These are phyloP conservation scores for Tamandua tetradactyla DNA, from an alignment of 2,797 vertebrate species.

Conservation along the genomic window DNA sequence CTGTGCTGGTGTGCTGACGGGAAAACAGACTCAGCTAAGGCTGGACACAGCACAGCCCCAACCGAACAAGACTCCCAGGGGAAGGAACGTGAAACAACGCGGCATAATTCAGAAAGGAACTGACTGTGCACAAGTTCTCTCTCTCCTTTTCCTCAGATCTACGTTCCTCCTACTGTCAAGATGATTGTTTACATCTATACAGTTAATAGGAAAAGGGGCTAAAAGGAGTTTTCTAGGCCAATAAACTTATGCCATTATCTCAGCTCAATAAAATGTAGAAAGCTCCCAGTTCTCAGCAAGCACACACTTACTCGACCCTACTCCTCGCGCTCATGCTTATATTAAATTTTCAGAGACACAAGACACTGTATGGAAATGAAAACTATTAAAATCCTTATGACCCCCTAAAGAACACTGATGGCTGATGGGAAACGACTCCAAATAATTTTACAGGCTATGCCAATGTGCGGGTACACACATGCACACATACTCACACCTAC, in stretches of 20 bases:
- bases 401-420: neutral
- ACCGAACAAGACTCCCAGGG: neutral
- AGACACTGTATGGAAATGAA: neutral
- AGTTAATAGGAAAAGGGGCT: neutral
- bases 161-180: neutral
- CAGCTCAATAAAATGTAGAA: neutral
- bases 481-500: neutral
- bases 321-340: neutral
- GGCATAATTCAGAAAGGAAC: neutral
- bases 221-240: neutral
- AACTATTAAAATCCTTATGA: neutral
- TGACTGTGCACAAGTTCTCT: neutral
- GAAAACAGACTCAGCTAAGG: neutral
- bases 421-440: neutral
- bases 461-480: too few relatives aligned
- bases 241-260: conserved; percentile 10
- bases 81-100: neutral
- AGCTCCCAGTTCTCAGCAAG: neutral
- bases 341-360: neutral
- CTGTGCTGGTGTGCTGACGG: too few relatives aligned
- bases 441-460: neutral
- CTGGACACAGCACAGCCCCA: neutral
- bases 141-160: neutral
- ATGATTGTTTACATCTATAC: neutral
- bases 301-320: neutral